Evolutionary conservation across 2,797 vertebrate species (phyloP).

Genomic region (Trichosurus vulpecula): DNA sequence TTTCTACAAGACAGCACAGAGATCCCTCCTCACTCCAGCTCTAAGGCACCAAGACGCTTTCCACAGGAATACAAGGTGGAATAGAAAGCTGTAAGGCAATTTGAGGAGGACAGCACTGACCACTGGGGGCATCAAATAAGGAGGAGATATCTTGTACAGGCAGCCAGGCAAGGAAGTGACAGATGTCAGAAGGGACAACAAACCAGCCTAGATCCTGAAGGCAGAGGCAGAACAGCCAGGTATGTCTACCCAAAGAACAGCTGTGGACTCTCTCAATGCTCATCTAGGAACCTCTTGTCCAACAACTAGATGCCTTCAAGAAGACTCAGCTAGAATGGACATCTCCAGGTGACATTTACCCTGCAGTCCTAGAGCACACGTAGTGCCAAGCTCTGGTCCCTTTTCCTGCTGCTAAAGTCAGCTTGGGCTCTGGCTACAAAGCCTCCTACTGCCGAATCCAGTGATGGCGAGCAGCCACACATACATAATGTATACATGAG

Average conservation of each 20-base stretch:
- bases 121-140: neutral
- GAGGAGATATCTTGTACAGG: neutral
- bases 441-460: neutral
- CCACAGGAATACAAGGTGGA: neutral
- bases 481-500: neutral
- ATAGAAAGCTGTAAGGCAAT: neutral
- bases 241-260: conserved; percentile 63
- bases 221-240: conserved; percentile 62
- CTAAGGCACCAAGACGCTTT: neutral
- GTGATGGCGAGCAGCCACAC: neutral
- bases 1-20: neutral
- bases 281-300: conserved; percentile 27
- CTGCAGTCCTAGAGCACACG: neutral
- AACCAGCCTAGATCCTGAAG: conserved; percentile 72
- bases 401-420: no score
- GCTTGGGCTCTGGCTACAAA: conserved; percentile 31
- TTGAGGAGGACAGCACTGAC: neutral
- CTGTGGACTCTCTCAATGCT: conserved; percentile 12
- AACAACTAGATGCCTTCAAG: conserved; percentile 51
- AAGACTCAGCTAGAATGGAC: conserved; percentile 42
- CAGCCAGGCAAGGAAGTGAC: neutral
- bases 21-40: neutral
- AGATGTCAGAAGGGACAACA: conserved; percentile 59
- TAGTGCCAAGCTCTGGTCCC: conserved; percentile 1
- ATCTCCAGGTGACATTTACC: neutral